Percentiles rank a stretch among this genome's conserved stretches.
Conservation (phyloP, 2,113 vertebrate genomes). For the Daubentonia madagascariensis region DNA sequence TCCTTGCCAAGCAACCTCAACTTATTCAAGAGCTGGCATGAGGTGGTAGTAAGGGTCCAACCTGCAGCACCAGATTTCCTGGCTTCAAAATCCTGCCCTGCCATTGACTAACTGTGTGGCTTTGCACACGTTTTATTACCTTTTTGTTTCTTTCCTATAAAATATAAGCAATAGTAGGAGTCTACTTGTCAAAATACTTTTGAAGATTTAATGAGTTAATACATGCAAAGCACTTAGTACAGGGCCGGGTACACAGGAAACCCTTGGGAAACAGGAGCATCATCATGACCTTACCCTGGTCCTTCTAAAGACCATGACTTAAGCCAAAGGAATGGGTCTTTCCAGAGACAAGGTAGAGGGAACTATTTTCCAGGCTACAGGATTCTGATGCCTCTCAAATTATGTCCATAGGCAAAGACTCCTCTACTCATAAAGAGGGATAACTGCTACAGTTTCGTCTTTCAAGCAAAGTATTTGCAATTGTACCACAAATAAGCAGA, state of each 20-base stretch:
- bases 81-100: not conserved
- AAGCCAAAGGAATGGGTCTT: not conserved
- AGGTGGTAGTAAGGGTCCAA: not conserved
- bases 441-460: not conserved
- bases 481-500: not conserved
- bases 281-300: not conserved
- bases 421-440: not conserved
- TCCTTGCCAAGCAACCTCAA: not conserved
- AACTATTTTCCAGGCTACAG: not conserved
- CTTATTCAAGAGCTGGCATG: not conserved
- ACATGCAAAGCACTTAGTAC: not conserved
- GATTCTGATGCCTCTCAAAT: not conserved
- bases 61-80: not conserved
- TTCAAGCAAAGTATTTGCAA: conserved; percentile 10
- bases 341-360: not conserved
- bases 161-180: not conserved
- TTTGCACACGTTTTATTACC: not conserved
- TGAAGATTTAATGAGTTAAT: not conserved
- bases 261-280: not conserved
- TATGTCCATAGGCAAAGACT: not conserved
- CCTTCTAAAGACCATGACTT: not conserved
- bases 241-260: not conserved
- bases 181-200: not conserved
- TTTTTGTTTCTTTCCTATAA: not conserved
- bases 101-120: not conserved